Base-by-base conservation (phyloP, 2,113 vertebrate species). In the Oenanthe oenanthe region DNA sequence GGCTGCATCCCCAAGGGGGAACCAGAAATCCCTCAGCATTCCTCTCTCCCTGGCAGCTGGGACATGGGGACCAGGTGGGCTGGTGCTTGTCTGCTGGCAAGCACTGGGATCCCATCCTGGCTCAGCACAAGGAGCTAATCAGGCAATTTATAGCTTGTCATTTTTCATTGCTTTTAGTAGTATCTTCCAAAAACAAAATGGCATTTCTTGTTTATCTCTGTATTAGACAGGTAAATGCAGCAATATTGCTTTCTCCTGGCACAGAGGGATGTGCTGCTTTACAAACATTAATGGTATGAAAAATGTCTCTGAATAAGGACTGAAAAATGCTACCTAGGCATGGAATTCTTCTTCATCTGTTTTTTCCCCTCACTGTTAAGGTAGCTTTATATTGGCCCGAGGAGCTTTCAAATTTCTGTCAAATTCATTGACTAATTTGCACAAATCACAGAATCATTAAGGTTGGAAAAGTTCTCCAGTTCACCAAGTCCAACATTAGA, bases 91-190 rank as follows among this genome's bases (percentile, higher is more conserved):
- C 62, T 54, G 10, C 43, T 92, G 54, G 43, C 47, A 73, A 79
- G 28, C 2, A 0, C 11, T 42, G 63, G 88, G 60, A 56, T 62
- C 4, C 12, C n/a, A 80, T 74, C 43, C 51, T 80, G 65, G 26
- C 56, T 77, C 25, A 45, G 68, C 67, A 32, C 54, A 86, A 76
- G 14, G 77, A 34, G 51, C 31, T 92, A 94, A 93, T 56, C 63
- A 91, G 21, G 32, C 17, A 93, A 86, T 95, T 66, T 88, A 70
- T 36, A 86, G 67, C 48, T 89, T 94, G 88, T 88, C 67, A 95
- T 93, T 94, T 96, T 93, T 74, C 80, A 88, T 92, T 81, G 83
- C n/a, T 77, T 81, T 95, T 83, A 72, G 43, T 71, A 56, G n/a
- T 48, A 71, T 21, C 56, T 77, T 91, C 76, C 36, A 86, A 86